Conservation (phyloP, 2,888 invertebrate species). For the Bellardia pandia region DNA sequence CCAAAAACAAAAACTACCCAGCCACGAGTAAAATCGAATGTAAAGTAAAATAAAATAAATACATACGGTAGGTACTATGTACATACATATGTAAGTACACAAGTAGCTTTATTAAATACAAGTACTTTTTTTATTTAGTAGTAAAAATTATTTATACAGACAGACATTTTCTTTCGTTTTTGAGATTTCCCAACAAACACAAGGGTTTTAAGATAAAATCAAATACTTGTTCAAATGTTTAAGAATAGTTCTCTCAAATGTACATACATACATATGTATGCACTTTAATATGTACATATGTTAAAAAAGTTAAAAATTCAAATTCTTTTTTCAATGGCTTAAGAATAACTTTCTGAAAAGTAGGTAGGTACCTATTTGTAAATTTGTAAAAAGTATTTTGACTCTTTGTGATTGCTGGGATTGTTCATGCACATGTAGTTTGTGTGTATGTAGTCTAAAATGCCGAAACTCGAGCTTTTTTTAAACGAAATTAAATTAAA, state of each 20-base stretch:
- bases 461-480: constrained; percentile 66
- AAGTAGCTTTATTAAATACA: constrained; percentile 39
- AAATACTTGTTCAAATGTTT: too few species aligned
- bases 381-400: too few species aligned
- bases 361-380: too few species aligned
- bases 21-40: constrained; percentile 32
- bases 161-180: background rate
- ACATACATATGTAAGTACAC: background rate
- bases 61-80: too few species aligned
- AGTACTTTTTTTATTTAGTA: background rate
- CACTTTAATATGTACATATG: too few species aligned
- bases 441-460: constrained; percentile 58
- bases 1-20: background rate
- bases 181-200: background rate
- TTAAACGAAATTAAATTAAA: constrained; percentile 82
- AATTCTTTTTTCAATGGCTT: too few species aligned
- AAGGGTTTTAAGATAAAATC: too few species aligned
- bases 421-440: background rate
- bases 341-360: too few species aligned
- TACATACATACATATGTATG: too few species aligned
- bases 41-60: background rate
- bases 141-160: background rate
- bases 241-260: too few species aligned
- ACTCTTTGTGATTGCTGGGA: background rate
- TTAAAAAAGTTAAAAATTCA: too few species aligned